Percentiles rank a stretch among this genome's conserved stretches.
phyloP scores from a whole-genome alignment of 2,797 vertebrate genomes.

The Chromis chromis region DNA sequence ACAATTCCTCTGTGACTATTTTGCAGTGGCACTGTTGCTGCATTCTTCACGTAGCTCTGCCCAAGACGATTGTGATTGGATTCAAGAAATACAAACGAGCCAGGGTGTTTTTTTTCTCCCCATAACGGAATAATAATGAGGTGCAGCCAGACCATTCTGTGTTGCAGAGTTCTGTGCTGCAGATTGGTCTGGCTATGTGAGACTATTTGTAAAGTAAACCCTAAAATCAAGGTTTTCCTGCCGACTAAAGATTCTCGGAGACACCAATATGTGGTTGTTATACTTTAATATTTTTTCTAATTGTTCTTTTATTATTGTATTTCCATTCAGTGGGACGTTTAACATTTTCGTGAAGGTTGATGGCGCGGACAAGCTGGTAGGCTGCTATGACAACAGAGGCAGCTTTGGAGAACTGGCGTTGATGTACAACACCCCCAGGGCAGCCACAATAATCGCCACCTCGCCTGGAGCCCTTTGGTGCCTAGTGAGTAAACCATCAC shows the following conservation, averaged over 20 bases:
- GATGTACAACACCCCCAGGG: conserved; percentile 99
- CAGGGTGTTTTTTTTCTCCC: too few relatives aligned
- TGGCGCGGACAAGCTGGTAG: conserved; percentile 90
- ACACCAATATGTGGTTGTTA: not conserved
- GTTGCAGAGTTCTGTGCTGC: too few relatives aligned
- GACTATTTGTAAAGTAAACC: not conserved
- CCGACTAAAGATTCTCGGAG: not conserved
- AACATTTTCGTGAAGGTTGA: conserved; percentile 94
- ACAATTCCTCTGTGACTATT: too few relatives aligned
- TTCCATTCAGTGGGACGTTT: conserved; percentile 89
- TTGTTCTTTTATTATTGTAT: not conserved
- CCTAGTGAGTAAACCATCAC: conserved; percentile 89
- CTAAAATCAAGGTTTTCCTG: not conserved
- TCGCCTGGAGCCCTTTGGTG: conserved; percentile 97
- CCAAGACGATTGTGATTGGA: too few relatives aligned
- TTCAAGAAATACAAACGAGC: too few relatives aligned
- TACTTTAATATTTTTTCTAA: not conserved
- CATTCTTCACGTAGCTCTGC: too few relatives aligned
- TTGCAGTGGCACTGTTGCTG: too few relatives aligned
- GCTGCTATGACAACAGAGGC: conserved; percentile 95
- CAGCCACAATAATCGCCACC: conserved; percentile 97
- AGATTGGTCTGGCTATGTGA: not conserved
- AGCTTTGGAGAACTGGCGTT: conserved; percentile 98
- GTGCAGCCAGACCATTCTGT: too few relatives aligned
- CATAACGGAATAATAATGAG: too few relatives aligned